phyloP scores from a whole-genome alignment of 2,113 vertebrate species.

The Vanacampus margaritifer region DNA sequence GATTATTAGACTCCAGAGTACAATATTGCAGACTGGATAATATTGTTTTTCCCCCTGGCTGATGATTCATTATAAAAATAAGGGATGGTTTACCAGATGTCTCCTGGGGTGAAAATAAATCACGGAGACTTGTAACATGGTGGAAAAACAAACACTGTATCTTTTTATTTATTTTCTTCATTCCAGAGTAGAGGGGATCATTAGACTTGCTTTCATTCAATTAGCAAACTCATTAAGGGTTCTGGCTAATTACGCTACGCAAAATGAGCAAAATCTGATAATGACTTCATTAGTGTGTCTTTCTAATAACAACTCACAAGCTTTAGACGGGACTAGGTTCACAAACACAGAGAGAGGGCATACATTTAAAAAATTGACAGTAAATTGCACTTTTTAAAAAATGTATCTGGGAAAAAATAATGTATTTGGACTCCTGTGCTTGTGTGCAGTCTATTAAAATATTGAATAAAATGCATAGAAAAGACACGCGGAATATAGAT shows the following conservation, averaged over 20 bases:
- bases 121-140: slow-evolving; percentile 59
- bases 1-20: slow-evolving; percentile 75
- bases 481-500: slow-evolving; percentile 2
- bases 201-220: slow-evolving; percentile 63
- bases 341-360: neutral
- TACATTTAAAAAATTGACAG: slow-evolving; percentile 5
- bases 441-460: neutral
- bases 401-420: slow-evolving; percentile 1
- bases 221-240: slow-evolving; percentile 68
- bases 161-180: slow-evolving; percentile 66
- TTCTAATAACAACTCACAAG: slow-evolving; percentile 59
- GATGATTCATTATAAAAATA: slow-evolving; percentile 79
- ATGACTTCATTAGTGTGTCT: slow-evolving; percentile 73
- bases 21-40: slow-evolving; percentile 73
- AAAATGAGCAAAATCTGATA: slow-evolving; percentile 71
- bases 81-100: slow-evolving; percentile 73
- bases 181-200: slow-evolving; percentile 13
- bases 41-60: slow-evolving; percentile 71
- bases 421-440: neutral
- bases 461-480: slow-evolving; percentile 10
- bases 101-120: slow-evolving; percentile 71
- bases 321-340: slow-evolving; percentile 35
- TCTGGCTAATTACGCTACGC: slow-evolving; percentile 71
- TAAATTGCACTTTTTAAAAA: slow-evolving; percentile 8
- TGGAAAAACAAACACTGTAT: slow-evolving; percentile 33